Evolutionary conservation across 2,888 invertebrate genomes (phyloP).

Genomic region (Chesias legatella): DNA sequence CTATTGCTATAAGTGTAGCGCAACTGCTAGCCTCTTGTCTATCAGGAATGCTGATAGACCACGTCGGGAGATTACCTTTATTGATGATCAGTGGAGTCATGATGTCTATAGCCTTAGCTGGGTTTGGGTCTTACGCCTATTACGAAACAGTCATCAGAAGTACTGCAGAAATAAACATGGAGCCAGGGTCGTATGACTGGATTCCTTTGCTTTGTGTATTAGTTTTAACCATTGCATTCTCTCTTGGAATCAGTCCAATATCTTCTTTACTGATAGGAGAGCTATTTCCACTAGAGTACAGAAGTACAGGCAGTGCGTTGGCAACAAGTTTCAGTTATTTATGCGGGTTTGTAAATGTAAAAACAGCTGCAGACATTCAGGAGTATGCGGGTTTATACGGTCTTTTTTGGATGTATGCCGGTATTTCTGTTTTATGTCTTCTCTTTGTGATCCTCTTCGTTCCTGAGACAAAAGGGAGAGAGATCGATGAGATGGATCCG

Average conservation of each 20-base stretch:
- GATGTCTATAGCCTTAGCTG: slow-evolving; percentile 91
- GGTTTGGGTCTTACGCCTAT: slow-evolving; percentile 92
- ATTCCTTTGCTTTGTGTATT: slow-evolving; percentile 91
- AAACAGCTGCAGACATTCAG: slow-evolving; percentile 90
- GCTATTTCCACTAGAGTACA: slow-evolving; percentile 85
- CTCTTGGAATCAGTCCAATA: slow-evolving; percentile 88
- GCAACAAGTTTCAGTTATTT: slow-evolving; percentile 91
- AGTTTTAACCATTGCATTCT: slow-evolving; percentile 91
- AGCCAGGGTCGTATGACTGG: slow-evolving; percentile 85
- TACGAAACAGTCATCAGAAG: slow-evolving; percentile 83
- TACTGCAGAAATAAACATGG: slow-evolving; percentile 49
- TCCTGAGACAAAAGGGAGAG: slow-evolving; percentile 94
- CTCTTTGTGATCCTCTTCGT: slow-evolving; percentile 91
- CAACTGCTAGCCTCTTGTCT: slow-evolving; percentile 90
- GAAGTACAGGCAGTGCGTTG: slow-evolving; percentile 84
- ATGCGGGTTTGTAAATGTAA: slow-evolving; percentile 92
- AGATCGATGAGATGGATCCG: slow-evolving; percentile 93
- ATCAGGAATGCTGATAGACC: slow-evolving; percentile 91
- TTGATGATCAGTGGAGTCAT: slow-evolving; percentile 90
- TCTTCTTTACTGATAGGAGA: slow-evolving; percentile 86
- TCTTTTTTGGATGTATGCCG: slow-evolving; percentile 93
- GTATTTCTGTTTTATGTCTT: slow-evolving; percentile 88
- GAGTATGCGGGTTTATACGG: slow-evolving; percentile 87
- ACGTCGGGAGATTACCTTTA: slow-evolving; percentile 90
- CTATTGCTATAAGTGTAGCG: slow-evolving; percentile 90